Evolutionary conservation across 1,140 invertebrate genomes (phyloP).

Genomic region (Tetranychus urticae): DNA sequence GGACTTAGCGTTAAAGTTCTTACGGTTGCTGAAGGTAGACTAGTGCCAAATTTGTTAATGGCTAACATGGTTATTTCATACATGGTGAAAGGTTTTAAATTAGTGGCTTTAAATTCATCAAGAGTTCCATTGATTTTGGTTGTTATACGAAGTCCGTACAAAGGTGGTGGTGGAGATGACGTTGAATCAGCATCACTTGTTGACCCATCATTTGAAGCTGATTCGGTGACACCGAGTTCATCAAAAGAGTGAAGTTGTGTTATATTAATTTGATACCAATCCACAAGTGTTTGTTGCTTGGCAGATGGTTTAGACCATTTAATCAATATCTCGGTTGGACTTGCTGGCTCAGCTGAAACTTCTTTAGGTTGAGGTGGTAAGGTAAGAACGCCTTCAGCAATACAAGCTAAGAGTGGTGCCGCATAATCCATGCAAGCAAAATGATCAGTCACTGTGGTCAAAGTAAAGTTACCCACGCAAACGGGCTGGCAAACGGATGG

Average conservation of each 20-base stretch:
- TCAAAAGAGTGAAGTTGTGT: constrained; percentile 23
- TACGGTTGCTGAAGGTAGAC: constrained; percentile 41
- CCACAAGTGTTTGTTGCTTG: constrained; percentile 20
- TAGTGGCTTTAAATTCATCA: constrained; percentile 28
- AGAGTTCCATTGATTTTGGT: constrained; percentile 30
- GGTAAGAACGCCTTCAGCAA: constrained; percentile 9
- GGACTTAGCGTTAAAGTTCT: constrained; percentile 31
- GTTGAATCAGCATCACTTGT: not conserved
- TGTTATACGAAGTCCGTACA: not conserved
- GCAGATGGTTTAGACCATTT: not conserved
- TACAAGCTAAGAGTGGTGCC: constrained; percentile 47
- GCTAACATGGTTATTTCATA: constrained; percentile 48
- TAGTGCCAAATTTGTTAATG: constrained; percentile 42
- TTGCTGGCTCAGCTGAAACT: constrained; percentile 34
- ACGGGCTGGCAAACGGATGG: constrained; percentile 60
- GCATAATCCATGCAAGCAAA: constrained; percentile 56
- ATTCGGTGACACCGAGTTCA: not conserved
- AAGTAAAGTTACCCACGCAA: constrained; percentile 51
- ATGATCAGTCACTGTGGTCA: constrained; percentile 55
- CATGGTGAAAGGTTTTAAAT: constrained; percentile 35
- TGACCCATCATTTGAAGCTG: not conserved
- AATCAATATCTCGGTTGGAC: not conserved
- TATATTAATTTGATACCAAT: constrained; percentile 41
- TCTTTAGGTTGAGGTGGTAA: constrained; percentile 38
- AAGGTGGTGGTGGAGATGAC: not conserved